Conservation (phyloP, 2,113 vertebrate species). For the Atherinomorus stipes region DNA sequence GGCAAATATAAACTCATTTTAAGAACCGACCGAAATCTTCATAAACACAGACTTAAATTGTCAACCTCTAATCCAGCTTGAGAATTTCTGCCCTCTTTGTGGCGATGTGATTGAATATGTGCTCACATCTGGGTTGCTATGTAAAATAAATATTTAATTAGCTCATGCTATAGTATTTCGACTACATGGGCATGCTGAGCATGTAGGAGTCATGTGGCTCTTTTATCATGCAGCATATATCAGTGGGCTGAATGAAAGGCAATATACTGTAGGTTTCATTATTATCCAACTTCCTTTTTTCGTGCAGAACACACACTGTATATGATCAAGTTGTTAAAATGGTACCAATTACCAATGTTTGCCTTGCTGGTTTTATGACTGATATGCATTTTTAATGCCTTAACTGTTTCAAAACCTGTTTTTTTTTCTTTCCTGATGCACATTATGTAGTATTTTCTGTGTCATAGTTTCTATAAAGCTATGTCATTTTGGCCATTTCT, state of each 20-base stretch:
- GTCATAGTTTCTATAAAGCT: no score
- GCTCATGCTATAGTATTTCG: slow-evolving; percentile 40
- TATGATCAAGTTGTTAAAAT: not conserved
- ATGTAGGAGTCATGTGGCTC: not conserved
- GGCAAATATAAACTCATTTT: not conserved
- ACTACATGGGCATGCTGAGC: not conserved
- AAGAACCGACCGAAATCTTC: not conserved
- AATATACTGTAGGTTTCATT: not conserved
- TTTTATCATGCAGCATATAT: not conserved
- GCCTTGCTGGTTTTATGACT: no score
- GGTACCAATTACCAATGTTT: no score
- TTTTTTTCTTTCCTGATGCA: not conserved
- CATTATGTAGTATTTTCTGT: not conserved
- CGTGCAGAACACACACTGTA: not conserved
- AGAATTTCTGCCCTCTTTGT: not conserved
- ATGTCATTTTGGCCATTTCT: no score
- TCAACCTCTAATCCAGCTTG: not conserved
- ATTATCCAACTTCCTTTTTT: not conserved
- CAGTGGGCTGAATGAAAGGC: not conserved
- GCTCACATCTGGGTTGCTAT: slow-evolving; percentile 24
- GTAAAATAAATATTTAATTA: slow-evolving; percentile 63
- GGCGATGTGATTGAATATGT: slow-evolving; percentile 14
- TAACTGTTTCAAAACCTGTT: no score
- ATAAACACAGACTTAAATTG: not conserved
- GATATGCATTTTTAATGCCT: no score